Evolutionary conservation across 2,888 invertebrate species (phyloP), one percentile per base, ranked within the genome.

Genomic region (Pyrgus malvae): DNA sequence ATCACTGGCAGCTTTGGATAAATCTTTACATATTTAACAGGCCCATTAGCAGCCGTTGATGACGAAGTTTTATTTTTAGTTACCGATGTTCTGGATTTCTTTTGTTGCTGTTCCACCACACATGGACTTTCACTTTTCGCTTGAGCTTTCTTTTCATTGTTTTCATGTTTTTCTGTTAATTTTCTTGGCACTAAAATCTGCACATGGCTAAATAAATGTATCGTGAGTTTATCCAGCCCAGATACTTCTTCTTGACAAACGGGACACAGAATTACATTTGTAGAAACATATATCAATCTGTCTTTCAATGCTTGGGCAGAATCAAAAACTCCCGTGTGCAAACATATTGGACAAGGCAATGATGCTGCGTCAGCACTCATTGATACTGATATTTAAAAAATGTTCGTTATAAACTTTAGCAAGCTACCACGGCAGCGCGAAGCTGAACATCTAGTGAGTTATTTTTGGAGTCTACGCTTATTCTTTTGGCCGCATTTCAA

Each of bases 161-260:
- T 55, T 56, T 63, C 62, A 54, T 64, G 66, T 61, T 68, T 72
- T 64, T 65, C 67, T 57, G 57, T 23, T 41, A 44, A 57, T 49
- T 60, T 67, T 64, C 69, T 80, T 56, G 66, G 65, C 44, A 69
- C 62, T 61, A 78, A 62, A 55, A 91, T 72, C 63, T 84, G 83
- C 3, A 93, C 92, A 74, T 96, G 96, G 57, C 93, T 93, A 71
- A 96, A 96, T 62, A 96, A 87, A 80, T 96, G 96, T 70, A 96
- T 95, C 0, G 96, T 96, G 46, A 96, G 86, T 84, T 96, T 96
- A 77, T 96, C 96, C 61, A 96, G 90, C 1, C 96, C 96, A 60
- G 92, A 83, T 14, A 96, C 88, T 64, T 93, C 88, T 69, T 96
- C 95, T 68, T 93, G 92, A 74, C 96, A 96, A 58, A 96, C 93